phyloP scores from a whole-genome alignment of 2,113 vertebrate genomes.

The Excalfactoria chinensis region DNA sequence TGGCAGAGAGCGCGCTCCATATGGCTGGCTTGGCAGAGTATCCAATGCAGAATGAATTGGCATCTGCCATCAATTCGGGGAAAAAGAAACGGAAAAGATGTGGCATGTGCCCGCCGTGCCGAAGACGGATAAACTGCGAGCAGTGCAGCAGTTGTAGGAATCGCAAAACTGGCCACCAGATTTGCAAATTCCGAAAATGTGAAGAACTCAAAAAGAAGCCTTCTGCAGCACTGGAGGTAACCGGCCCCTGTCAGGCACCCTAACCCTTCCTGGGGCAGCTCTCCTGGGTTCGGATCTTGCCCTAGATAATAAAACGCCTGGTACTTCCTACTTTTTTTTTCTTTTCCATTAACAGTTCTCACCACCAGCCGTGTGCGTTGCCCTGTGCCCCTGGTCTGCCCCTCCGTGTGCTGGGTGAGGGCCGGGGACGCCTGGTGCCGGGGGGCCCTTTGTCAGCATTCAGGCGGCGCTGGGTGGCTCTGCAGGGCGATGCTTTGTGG shows the following conservation, averaged over 20 bases:
- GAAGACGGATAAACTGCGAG: constrained; percentile 99
- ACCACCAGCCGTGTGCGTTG: background rate
- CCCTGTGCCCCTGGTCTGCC: background rate
- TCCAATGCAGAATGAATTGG: constrained; percentile 96
- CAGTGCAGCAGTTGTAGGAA: constrained; percentile 99
- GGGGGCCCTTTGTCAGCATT: background rate
- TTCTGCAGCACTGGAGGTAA: constrained; percentile 99
- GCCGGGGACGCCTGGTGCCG: background rate
- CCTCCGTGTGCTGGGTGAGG: background rate
- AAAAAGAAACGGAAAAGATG: constrained; percentile 99
- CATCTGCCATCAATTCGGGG: constrained; percentile 96
- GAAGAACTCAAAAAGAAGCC: constrained; percentile 99
- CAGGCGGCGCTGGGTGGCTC: background rate
- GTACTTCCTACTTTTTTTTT: constrained; percentile 58
- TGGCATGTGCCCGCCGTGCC: constrained; percentile 96
- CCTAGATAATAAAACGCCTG: constrained; percentile 67
- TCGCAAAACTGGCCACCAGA: constrained; percentile 99
- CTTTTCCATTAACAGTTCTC: constrained; percentile 36
- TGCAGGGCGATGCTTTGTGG: background rate
- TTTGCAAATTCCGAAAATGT: constrained; percentile 99
- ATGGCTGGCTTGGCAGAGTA: constrained; percentile 98
- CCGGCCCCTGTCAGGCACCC: constrained; percentile 70
- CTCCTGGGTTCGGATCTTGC: constrained; percentile 73
- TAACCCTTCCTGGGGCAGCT: constrained; percentile 78
- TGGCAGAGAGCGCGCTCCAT: constrained; percentile 97